A percentile compares a stretch with the other conserved stretches of the same genome.
phyloP scores from a whole-genome alignment of 2,888 invertebrate species.

The Trichogramma dendrolimi region DNA sequence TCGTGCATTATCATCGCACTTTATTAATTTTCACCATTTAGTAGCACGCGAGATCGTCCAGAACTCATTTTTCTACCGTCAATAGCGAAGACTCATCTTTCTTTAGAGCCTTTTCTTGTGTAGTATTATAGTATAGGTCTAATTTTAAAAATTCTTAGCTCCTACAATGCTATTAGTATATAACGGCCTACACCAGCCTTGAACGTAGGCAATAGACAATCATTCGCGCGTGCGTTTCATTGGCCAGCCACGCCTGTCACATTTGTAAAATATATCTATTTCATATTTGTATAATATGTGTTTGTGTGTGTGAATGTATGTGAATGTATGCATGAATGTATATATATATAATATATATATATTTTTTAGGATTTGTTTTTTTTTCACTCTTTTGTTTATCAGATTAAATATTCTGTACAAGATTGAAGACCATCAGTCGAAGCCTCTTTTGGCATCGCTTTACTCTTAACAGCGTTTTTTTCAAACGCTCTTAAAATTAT shows the following conservation, averaged over 20 bases:
- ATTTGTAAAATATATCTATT: slow-evolving; percentile 44
- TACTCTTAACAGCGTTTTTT: slow-evolving; percentile 4
- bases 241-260: slow-evolving; percentile 35
- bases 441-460: slow-evolving; percentile 32
- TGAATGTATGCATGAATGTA: slow-evolving; percentile 19
- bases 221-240: slow-evolving; percentile 26
- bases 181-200: slow-evolving; percentile 32
- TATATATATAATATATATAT: slow-evolving; percentile 31
- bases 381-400: slow-evolving; percentile 19
- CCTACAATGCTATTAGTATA: slow-evolving; percentile 38
- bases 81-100: slow-evolving; percentile 3
- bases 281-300: slow-evolving; percentile 14
- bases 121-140: slow-evolving; percentile 28
- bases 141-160: slow-evolving; percentile 43
- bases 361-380: slow-evolving; percentile 37
- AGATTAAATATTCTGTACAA: slow-evolving; percentile 29
- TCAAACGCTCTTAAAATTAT: too few relatives aligned
- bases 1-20: neutral
- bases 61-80: slow-evolving; percentile 19
- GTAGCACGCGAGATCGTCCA: slow-evolving; percentile 8
- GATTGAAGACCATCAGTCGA: slow-evolving; percentile 34
- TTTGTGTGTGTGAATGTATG: too few relatives aligned
- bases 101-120: slow-evolving; percentile 11
- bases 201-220: slow-evolving; percentile 14
- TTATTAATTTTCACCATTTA: neutral